Percentiles rank a stretch among this genome's conserved stretches.
Conservation (phyloP, 2,888 invertebrate genomes). For the Heliconius hortense region DNA sequence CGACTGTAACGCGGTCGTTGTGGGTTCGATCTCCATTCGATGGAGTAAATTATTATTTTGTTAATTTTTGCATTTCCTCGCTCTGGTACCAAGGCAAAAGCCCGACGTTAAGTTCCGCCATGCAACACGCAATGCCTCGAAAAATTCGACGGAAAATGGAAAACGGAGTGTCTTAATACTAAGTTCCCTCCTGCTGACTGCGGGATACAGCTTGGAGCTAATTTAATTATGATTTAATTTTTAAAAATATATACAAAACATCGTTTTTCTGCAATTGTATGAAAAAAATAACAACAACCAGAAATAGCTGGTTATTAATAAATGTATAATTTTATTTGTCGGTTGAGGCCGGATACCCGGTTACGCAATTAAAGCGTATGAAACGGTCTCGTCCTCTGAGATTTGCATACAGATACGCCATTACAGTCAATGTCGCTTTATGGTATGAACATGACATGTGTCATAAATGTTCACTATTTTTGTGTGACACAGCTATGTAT, state of each 20-base stretch:
- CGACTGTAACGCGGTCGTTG: too few species aligned
- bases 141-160: too few species aligned
- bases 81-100: too few species aligned
- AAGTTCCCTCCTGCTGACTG: too few species aligned
- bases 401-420: constrained; percentile 75
- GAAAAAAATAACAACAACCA: constrained; percentile 5
- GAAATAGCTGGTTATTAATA: constrained; percentile 54
- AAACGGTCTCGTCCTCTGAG: constrained; percentile 65
- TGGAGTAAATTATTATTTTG: too few species aligned
- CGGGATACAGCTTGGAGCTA: too few species aligned
- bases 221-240: too few species aligned
- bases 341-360: constrained; percentile 63
- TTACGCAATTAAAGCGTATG: constrained; percentile 68
- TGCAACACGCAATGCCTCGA: too few species aligned
- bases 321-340: constrained; percentile 65
- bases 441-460: constrained; percentile 44
- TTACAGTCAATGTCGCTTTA: constrained; percentile 61
- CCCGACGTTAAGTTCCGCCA: accelerated
- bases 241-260: too few species aligned
- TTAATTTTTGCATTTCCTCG: too few species aligned
- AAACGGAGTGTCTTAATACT: too few species aligned
- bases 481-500: constrained; percentile 17
- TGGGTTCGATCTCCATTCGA: too few species aligned
- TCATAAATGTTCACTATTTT: constrained; percentile 40
- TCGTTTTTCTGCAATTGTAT: neutral